A percentile compares a stretch with the other conserved stretches of the same genome.
These are phyloP conservation scores for Lasioglossum pauxillum DNA, from an alignment of 2,888 invertebrate genomes.

Conservation along the genomic window DNA sequence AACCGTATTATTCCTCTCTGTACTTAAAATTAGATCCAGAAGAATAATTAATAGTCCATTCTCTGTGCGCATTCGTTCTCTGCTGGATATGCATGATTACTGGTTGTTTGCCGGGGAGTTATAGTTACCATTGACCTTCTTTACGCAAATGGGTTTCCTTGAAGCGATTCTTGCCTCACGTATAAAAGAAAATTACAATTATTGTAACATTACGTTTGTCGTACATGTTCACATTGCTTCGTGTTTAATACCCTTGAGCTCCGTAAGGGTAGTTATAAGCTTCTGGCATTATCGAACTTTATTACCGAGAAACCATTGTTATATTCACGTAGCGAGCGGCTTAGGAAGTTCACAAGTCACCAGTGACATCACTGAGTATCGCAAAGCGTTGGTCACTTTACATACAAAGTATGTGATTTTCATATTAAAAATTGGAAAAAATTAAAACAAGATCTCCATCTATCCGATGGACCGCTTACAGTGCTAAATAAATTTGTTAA, in stretches of 20 bases:
- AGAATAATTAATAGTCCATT: not conserved
- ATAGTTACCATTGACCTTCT: conserved; percentile 12
- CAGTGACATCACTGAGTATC: not conserved
- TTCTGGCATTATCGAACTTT: not conserved
- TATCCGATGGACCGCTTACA: no score
- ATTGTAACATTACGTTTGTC: not conserved
- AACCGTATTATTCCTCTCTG: not conserved
- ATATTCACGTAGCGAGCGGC: not conserved
- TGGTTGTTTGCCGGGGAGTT: not conserved
- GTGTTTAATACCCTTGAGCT: not conserved
- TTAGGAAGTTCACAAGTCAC: not conserved
- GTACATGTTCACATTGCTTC: not conserved
- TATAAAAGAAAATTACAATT: not conserved
- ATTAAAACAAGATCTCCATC: no score
- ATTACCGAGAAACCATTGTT: not conserved
- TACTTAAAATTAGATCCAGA: not conserved
- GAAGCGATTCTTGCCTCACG: not conserved
- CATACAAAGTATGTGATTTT: no score
- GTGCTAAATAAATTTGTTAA: not conserved
- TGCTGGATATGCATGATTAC: not conserved
- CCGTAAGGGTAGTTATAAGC: not conserved
- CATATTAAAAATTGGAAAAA: no score
- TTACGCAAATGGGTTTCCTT: not conserved
- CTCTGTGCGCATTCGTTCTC: not conserved
- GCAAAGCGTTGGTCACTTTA: not conserved